Conservation (phyloP, 2,888 invertebrate species). For the Drosophila percnosoma region DNA sequence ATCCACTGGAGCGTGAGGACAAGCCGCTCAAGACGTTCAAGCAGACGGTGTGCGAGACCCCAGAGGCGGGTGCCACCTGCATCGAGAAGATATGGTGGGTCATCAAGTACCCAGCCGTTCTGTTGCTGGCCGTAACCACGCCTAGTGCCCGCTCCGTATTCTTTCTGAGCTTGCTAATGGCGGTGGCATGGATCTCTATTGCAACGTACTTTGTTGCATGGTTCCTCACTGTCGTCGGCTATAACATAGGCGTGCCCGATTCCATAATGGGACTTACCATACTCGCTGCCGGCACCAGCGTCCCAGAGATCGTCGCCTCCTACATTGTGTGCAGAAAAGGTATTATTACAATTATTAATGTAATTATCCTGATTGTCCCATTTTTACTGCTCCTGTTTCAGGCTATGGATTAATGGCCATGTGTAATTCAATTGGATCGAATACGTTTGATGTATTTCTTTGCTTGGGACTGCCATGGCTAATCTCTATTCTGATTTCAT, state of each 20-base stretch:
- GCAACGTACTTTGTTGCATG: constrained; percentile 96
- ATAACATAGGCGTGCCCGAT: constrained; percentile 89
- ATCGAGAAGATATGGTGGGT: constrained; percentile 39
- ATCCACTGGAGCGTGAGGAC: constrained; percentile 92
- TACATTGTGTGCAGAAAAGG: constrained; percentile 96
- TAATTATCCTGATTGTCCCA: not conserved
- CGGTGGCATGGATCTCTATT: constrained; percentile 95
- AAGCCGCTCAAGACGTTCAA: constrained; percentile 89
- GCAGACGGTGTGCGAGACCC: constrained; percentile 83
- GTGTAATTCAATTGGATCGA: constrained; percentile 94
- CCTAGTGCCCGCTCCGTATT: constrained; percentile 86
- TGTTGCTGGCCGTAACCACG: constrained; percentile 88
- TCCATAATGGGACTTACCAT: constrained; percentile 97
- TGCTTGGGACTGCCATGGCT: constrained; percentile 95
- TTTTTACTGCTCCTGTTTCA: constrained; percentile 7
- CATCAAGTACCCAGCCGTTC: constrained; percentile 50
- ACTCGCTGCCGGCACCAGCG: constrained; percentile 95
- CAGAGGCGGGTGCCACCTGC: constrained; percentile 3
- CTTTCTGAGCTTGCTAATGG: constrained; percentile 93
- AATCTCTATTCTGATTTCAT: constrained; percentile 91
- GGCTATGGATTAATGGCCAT: constrained; percentile 94
- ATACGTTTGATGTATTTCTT: constrained; percentile 93
- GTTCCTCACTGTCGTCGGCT: constrained; percentile 97
- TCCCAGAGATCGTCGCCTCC: constrained; percentile 96
- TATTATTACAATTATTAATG: constrained; percentile 71